Percentiles rank a stretch among this genome's conserved stretches.
Evolutionary conservation across 2,888 invertebrate species (phyloP).

Genomic region (Laothoe populi): DNA sequence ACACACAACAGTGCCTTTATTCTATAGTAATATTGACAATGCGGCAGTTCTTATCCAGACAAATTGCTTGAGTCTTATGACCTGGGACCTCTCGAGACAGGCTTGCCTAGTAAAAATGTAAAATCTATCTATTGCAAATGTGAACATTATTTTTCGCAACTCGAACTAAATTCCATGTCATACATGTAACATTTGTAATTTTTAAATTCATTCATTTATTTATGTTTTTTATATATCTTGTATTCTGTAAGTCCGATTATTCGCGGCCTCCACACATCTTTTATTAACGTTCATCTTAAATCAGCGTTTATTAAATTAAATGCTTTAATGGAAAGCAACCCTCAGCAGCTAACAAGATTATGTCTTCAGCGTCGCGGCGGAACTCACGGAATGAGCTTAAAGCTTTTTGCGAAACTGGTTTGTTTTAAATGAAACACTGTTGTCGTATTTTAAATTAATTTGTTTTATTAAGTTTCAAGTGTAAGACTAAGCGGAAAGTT

Average conservation of each 20-base stretch:
- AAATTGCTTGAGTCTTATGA: no score
- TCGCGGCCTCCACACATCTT: neutral
- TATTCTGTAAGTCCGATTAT: neutral
- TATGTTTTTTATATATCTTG: no score
- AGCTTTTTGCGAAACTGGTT: conserved; percentile 3
- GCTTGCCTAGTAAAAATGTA: no score
- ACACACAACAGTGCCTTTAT: no score
- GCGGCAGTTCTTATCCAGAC: no score
- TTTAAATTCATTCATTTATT: no score
- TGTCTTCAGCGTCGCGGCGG: neutral
- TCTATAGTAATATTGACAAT: no score
- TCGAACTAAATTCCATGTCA: no score
- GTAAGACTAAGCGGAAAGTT: neutral
- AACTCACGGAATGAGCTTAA: conserved; percentile 7
- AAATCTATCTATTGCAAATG: no score
- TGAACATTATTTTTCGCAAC: no score
- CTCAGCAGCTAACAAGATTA: conserved; percentile 8
- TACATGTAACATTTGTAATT: no score
- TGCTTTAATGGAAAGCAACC: conserved; percentile 13
- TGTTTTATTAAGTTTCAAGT: conserved; percentile 3
- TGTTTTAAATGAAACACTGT: conserved; percentile 11
- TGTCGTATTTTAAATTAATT: conserved; percentile 13
- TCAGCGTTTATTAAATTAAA: conserved; percentile 6
- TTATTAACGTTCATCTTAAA: conserved; percentile 2
- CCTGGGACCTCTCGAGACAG: no score